Evolutionary conservation across 2,797 vertebrate genomes (phyloP).

Genomic region (Huso huso): DNA sequence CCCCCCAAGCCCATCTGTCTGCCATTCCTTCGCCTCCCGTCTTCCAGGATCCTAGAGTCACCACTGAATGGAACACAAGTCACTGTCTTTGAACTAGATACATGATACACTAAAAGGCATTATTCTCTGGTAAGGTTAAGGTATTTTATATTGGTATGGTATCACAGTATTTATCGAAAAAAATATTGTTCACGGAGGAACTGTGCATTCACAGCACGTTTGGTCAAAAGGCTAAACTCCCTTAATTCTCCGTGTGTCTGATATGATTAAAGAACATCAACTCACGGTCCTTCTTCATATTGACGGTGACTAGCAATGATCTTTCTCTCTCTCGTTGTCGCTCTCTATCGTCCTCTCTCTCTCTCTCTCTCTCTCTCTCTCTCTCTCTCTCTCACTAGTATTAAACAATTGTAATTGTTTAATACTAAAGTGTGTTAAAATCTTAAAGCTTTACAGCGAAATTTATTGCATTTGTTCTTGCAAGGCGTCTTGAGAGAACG

Average conservation of each 20-base stretch:
- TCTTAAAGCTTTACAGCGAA: too few species aligned
- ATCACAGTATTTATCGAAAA: constrained; percentile 9
- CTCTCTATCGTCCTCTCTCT: background rate
- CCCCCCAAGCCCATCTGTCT: too few species aligned
- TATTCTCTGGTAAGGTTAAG: constrained; percentile 11
- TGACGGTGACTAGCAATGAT: background rate
- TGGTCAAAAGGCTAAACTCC: constrained; percentile 17
- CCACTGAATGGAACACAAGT: too few species aligned
- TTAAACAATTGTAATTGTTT: too few species aligned
- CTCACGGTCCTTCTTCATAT: constrained; percentile 7
- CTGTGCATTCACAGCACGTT: constrained; percentile 16
- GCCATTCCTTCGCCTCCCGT: too few species aligned
- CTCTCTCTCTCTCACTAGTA: constrained; percentile 4
- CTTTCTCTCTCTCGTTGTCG: background rate
- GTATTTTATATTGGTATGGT: background rate
- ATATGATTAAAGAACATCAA: constrained; percentile 12
- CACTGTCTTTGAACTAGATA: constrained; percentile 9
- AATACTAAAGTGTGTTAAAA: too few species aligned
- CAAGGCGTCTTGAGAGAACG: too few species aligned
- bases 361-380: constrained; percentile 3
- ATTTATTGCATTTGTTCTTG: too few species aligned
- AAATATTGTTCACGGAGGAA: constrained; percentile 7
- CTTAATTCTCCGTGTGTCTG: constrained; percentile 13
- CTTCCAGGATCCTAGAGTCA: too few species aligned
- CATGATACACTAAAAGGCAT: constrained; percentile 11